phyloP scores from a whole-genome alignment of 2,888 invertebrate species.

The Mythimna pallens region DNA sequence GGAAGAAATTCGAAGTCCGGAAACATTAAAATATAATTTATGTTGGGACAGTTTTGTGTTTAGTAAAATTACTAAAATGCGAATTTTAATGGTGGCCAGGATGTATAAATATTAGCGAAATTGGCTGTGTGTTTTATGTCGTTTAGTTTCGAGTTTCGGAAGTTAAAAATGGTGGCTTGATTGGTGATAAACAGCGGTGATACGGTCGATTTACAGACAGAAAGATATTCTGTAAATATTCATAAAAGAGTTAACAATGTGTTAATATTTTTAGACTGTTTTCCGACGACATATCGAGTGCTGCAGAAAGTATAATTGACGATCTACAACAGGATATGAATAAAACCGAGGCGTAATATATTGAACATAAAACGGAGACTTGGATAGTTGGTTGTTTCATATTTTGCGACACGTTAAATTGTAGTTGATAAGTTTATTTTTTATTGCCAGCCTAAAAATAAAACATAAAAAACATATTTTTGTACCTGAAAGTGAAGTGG shows the following conservation, averaged over 20 bases:
- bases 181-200: slow-evolving; percentile 65
- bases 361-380: not conserved
- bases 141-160: slow-evolving; percentile 75
- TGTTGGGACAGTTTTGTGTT: slow-evolving; percentile 83
- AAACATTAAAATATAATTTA: slow-evolving; percentile 90
- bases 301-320: slow-evolving; percentile 30
- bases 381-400: not conserved
- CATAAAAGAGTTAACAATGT: slow-evolving; percentile 60
- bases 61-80: slow-evolving; percentile 87
- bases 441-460: too few relatives aligned
- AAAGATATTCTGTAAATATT: slow-evolving; percentile 49
- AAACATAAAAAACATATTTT: too few relatives aligned
- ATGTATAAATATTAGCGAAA: slow-evolving; percentile 86
- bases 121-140: slow-evolving; percentile 78
- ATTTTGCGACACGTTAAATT: slow-evolving; percentile 28
- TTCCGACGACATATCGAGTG: slow-evolving; percentile 39
- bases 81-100: slow-evolving; percentile 82
- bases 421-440: slow-evolving; percentile 32
- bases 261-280: slow-evolving; percentile 58
- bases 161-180: slow-evolving; percentile 76
- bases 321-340: slow-evolving; percentile 42
- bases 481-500: too few relatives aligned
- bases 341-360: slow-evolving; percentile 13
- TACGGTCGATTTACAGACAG: slow-evolving; percentile 61
- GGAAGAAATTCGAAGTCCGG: slow-evolving; percentile 85